Evolutionary conservation across 2,113 vertebrate species (phyloP).

Genomic region (Tragelaphus imberbis): DNA sequence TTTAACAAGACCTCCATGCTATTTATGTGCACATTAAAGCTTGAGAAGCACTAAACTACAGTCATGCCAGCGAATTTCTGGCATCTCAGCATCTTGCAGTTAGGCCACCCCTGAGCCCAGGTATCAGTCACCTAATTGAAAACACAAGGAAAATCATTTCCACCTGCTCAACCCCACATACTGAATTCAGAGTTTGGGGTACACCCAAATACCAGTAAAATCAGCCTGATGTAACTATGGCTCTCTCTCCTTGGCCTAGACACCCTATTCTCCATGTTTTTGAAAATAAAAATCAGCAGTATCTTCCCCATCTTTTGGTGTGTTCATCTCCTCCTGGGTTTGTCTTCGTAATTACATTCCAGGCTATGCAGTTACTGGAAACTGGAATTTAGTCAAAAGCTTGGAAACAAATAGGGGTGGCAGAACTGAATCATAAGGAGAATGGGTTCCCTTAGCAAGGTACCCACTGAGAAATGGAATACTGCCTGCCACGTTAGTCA

Average conservation of each 20-base stretch:
- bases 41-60: not conserved
- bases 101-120: constrained; percentile 48
- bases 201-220: not conserved
- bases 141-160: constrained; percentile 28
- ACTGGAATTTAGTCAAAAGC: not conserved
- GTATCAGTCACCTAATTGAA: constrained; percentile 32
- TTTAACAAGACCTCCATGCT: constrained; percentile 47
- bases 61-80: constrained; percentile 15
- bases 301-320: not conserved
- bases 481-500: not conserved
- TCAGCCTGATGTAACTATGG: not conserved
- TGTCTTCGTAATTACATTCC: not conserved
- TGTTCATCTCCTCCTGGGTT: not conserved
- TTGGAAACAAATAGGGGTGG: not conserved
- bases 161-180: not conserved
- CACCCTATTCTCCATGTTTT: not conserved
- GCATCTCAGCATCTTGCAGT: constrained; percentile 16
- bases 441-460: not conserved
- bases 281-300: not conserved
- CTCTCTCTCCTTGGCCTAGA: not conserved
- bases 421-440: not conserved
- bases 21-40: not conserved
- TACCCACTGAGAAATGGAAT: not conserved
- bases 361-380: not conserved
- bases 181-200: not conserved